Evolutionary conservation across 2,797 vertebrate genomes (phyloP), one percentile per base, ranked within the genome.

Genomic region (Crypturellus tataupa): DNA sequence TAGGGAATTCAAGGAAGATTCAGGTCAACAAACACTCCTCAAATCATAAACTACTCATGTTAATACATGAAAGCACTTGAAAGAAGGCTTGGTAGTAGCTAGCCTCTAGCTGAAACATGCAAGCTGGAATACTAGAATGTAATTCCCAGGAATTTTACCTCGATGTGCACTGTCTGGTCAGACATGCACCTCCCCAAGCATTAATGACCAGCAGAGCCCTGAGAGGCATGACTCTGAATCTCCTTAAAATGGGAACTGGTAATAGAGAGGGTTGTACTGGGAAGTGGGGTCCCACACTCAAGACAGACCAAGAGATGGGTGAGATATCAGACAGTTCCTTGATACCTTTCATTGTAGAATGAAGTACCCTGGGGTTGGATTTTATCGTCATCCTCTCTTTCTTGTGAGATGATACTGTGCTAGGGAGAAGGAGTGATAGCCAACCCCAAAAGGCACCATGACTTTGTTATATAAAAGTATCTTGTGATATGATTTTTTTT

Each of bases 61-160:
- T 92, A 93, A 90, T 84, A 91, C 88, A 90, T 65, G 93, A 95
- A 90, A 78, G 65, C 83, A 68, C 77, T 91, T 94, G 89, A 82
- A 89, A 73, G 72, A 60, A 75, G 39, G 23, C 59, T 85, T 84
- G 40, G 47, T 71, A 75, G 63, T 23, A 18, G 71, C 40, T 84
- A 1, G 0, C 24, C 68, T 83, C 73, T 59, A 78, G 65, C 67
- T 92, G 65, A 47, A 90, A 9, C 40, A 73, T 70, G 79, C 49
- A 87, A 29, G 40, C 39, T 59, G n/a, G 63, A 90, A 72, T 35
- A 33, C 33, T 55, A 46, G 60, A 80, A 75, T 23, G 35, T 73
- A 39, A 33, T 86, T 89, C 56, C 80, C 73, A 73, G 67, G 89
- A 85, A 55, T 80, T 76, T 56, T 47, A 49, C 39, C 55, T 75